Evolutionary conservation across 1,140 invertebrate genomes (phyloP), one percentile per base, ranked within the genome.

Genomic region (Drosophila tani): DNA sequence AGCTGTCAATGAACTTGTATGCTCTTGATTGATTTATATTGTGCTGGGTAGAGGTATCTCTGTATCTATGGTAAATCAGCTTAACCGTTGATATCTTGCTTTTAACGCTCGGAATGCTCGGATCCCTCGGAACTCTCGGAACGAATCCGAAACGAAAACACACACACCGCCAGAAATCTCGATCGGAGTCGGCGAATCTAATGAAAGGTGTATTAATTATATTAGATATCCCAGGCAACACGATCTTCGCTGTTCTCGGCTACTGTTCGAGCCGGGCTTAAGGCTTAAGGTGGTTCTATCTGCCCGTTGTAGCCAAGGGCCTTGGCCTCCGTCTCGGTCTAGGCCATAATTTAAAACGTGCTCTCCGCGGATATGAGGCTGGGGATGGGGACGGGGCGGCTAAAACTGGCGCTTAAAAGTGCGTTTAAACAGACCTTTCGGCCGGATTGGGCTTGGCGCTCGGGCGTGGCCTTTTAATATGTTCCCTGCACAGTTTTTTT

Each of bases 1-100:
- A 91, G 88, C 88, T 91, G 90, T 91, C 90, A 91, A 86, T 91
- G 90, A 91, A 92, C 90, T 90, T 90, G 90, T 91, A 90, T 21
- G 68, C 67, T 75, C 68, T 83, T 91, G 90, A 91, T 91, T 91
- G 90, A 91, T 91, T 91, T 91, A 91, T 91, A 90, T 86, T 90
- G 82, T 86, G 90, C 83, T 76, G 81, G 57, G 49, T n/a, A 68
- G 58, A 70, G 64, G 60, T 65, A 63, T 81, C 49, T 79, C 21
- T 51, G 58, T 35, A 77, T 77, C 74, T 77, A 66, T 71, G 56
- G 74, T 74, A 78, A 83, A 83, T 87, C 76, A 79, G 81, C 84
- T 87, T 87, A 83, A 27, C 40, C 57, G 64, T 71, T 70, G 69
- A 76, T 79, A 79, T 73, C 83, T 69, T 76, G 64, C 79, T 79